Conservation (phyloP, 2,797 vertebrate genomes). For the Geotrypetes seraphini region DNA sequence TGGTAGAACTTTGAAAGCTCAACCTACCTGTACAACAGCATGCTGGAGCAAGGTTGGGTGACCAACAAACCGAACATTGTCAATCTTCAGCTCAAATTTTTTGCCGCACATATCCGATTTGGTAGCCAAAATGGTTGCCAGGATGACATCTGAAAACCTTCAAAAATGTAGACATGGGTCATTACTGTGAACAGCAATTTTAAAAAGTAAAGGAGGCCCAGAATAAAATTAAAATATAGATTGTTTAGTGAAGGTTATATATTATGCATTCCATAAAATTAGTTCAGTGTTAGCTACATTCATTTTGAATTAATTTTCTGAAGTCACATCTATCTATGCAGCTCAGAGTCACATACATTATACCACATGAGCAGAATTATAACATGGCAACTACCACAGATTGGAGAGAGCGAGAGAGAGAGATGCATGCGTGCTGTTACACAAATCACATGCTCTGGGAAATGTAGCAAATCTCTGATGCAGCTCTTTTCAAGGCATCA, state of each 20-base stretch:
- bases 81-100: slow-evolving; percentile 97
- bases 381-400: slow-evolving; percentile 31
- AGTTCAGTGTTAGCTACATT: too few species aligned
- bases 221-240: too few species aligned
- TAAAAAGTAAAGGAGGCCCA: too few species aligned
- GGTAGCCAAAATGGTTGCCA: slow-evolving; percentile 94
- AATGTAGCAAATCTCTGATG: slow-evolving; percentile 30
- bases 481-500: slow-evolving; percentile 19
- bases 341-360: slow-evolving; percentile 18
- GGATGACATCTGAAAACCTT: slow-evolving; percentile 95
- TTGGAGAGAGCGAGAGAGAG: too few species aligned
- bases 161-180: slow-evolving; percentile 13
- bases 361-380: slow-evolving; percentile 36
- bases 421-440: slow-evolving; percentile 47
- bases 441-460: slow-evolving; percentile 35
- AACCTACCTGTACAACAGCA: slow-evolving; percentile 73
- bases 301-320: too few species aligned
- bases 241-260: too few species aligned
- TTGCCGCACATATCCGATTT: slow-evolving; percentile 97
- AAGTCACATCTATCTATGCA: too few species aligned
- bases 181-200: slow-evolving; percentile 3
- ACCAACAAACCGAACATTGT: slow-evolving; percentile 93
- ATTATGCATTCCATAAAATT: too few species aligned
- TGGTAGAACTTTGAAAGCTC: too few species aligned
- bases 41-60: slow-evolving; percentile 91